Base-by-base conservation (phyloP, 2,113 vertebrate species). In the Myiozetetes cayanensis region DNA sequence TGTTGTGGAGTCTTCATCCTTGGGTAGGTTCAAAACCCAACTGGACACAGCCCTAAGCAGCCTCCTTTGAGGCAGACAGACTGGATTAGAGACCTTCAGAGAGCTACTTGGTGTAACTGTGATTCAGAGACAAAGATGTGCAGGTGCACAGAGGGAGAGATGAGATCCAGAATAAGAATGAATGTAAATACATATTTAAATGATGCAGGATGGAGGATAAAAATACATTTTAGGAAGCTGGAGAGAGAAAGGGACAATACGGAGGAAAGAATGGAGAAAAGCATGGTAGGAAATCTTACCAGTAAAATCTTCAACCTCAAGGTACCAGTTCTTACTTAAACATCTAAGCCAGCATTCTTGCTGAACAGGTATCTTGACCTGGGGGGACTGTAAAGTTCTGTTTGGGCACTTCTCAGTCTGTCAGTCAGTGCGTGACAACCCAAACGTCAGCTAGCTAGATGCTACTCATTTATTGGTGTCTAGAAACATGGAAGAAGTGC, bases 41-140 rank as follows among this genome's bases (percentile, higher is more conserved):
- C 4, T 0, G 0, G 27, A 77, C 10, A 37, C 0, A 0, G 9
- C 7, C 66, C 58, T 41, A 66, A 89, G 39, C 58, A 72, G 37
- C 43, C 30, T 71, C 30, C 31, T 79, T 66, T 71, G 37, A 71
- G 24, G 22, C 14, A 39, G 2, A 0, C 6, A 14, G 71, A 73
- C 22, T 65, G 35, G 49, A 50, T 18, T 53, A 31, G 47, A 63
- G 44, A 81, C 24, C 14, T 79, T 10, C 41, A 46, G 53, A 56
- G 21, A 72, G 39, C 37, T 59, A 44, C 31, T 28, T 2, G 0
- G 24, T 66, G 43, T 30, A 56, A 37, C 50, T 55, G 41, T 24
- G 53, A 50, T 73, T 72, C 41, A 56, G 33, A 27, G 49, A 52
- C 41, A 66, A 72, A 84, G 31, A 66, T 4, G 5, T 20, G 30